Evolutionary conservation across 2,113 vertebrate species (phyloP).

Genomic region (Zapornia atra): DNA sequence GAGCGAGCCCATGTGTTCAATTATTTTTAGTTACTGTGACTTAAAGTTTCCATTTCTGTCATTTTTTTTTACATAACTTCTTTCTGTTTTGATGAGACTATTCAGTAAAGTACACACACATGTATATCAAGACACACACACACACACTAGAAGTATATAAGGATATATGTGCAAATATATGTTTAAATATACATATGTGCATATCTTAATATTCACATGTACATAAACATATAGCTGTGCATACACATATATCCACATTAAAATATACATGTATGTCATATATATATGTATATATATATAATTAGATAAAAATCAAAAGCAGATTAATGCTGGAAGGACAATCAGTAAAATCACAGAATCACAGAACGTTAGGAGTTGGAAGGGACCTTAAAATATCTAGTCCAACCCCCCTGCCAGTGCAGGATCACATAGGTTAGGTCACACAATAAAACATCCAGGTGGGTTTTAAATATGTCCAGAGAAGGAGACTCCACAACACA

Average conservation of each 20-base stretch:
- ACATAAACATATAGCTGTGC: too few species aligned
- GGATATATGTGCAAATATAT: neutral
- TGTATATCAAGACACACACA: neutral
- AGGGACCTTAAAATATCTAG: too few species aligned
- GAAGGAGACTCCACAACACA: too few species aligned
- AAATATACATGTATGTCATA: neutral
- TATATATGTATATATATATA: too few species aligned
- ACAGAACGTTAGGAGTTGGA: too few species aligned
- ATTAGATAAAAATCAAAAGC: neutral
- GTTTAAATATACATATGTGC: neutral
- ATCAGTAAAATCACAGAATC: neutral
- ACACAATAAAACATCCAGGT: too few species aligned
- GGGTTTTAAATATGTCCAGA: too few species aligned
- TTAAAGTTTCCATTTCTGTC: neutral
- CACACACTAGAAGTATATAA: neutral
- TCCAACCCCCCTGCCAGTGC: too few species aligned
- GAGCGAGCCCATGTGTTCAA: fast-evolving
- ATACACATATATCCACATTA: neutral
- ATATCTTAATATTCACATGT: neutral
- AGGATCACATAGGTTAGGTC: too few species aligned
- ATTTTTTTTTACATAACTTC: neutral
- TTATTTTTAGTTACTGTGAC: neutral
- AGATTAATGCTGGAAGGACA: neutral
- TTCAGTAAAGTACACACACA: neutral
- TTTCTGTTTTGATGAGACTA: neutral